phyloP scores from a whole-genome alignment of 2,888 invertebrate genomes.

The Notodonta dromedarius region DNA sequence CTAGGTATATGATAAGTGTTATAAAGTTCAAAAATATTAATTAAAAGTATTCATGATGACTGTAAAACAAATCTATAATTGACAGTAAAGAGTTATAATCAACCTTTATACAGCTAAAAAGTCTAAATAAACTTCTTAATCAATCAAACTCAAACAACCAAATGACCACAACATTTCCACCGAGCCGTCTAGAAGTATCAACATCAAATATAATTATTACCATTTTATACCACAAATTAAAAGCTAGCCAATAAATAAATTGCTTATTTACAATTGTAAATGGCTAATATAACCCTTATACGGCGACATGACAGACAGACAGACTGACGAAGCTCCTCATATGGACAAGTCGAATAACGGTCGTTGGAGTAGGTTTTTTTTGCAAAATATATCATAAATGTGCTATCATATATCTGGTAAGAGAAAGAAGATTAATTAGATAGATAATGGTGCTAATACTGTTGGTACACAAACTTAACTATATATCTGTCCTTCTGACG shows the following conservation, averaged over 20 bases:
- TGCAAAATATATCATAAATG: background rate
- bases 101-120: background rate
- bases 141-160: background rate
- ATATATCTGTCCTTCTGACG: too few species aligned
- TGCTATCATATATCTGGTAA: background rate
- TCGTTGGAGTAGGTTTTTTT: constrained; percentile 25
- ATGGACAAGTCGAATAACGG: constrained; percentile 35
- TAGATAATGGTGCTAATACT: background rate
- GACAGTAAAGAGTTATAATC: too few species aligned
- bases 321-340: constrained; percentile 50
- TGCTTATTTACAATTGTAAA: constrained; percentile 73
- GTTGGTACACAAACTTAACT: too few species aligned
- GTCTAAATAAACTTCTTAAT: background rate
- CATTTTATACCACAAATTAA: constrained; percentile 49
- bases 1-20: too few species aligned
- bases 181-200: background rate
- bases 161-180: background rate
- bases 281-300: constrained; percentile 70
- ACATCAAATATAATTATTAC: constrained; percentile 65
- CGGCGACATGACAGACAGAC: constrained; percentile 69
- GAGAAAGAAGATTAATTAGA: constrained; percentile 6
- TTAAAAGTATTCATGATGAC: too few species aligned
- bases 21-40: too few species aligned
- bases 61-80: too few species aligned
- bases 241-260: constrained; percentile 63